phyloP scores from a whole-genome alignment of 2,797 vertebrate species.

The Emydoidea blandingii region DNA sequence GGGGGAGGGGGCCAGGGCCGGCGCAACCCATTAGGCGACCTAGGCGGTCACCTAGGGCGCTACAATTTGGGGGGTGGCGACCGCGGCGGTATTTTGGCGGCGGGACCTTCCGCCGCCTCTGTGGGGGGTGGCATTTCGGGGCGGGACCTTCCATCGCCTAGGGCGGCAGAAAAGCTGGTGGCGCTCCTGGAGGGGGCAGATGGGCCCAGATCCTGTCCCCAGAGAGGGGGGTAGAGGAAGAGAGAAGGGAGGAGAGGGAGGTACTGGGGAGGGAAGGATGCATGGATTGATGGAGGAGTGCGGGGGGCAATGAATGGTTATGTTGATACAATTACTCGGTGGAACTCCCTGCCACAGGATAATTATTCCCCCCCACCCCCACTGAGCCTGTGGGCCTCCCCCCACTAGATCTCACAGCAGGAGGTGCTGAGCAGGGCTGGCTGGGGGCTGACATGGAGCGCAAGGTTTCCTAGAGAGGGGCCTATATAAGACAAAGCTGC shows the following conservation, averaged over 20 bases:
- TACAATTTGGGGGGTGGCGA: too few species aligned
- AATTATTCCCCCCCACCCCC: background rate
- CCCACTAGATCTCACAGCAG: background rate
- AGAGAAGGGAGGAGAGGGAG: background rate
- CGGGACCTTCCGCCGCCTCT: too few species aligned
- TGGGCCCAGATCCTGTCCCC: background rate
- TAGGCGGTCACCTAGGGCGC: too few species aligned
- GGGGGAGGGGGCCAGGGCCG: background rate
- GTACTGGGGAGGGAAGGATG: background rate
- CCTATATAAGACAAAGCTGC: too few species aligned
- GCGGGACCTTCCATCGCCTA: too few species aligned
- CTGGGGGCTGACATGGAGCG: background rate
- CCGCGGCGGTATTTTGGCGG: too few species aligned
- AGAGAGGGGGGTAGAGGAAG: background rate
- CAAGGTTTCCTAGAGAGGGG: too few species aligned
- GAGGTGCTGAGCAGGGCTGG: background rate
- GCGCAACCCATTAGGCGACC: too few species aligned
- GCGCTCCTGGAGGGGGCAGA: background rate
- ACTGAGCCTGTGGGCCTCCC: background rate
- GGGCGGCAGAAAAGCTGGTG: too few species aligned
- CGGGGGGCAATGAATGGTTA: background rate
- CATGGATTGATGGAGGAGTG: background rate
- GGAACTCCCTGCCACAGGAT: background rate
- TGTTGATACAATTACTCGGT: background rate
- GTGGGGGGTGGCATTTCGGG: too few species aligned